These are phyloP conservation scores for Brachionus rubens DNA, from an alignment of 1,140 invertebrate genomes.

Conservation along the genomic window DNA sequence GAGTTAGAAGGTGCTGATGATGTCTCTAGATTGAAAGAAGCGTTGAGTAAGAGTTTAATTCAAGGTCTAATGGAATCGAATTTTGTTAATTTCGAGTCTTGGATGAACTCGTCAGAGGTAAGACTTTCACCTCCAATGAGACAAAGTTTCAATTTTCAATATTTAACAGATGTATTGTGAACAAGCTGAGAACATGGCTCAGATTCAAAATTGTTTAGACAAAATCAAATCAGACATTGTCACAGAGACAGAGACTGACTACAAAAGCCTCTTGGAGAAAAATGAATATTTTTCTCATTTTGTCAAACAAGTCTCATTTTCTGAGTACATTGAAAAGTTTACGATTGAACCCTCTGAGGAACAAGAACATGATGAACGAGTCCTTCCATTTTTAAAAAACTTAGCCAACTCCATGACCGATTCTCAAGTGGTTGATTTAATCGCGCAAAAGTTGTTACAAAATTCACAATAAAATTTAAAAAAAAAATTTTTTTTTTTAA, in stretches of 20 bases:
- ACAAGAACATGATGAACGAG: neutral
- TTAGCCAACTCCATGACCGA: neutral
- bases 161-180: neutral
- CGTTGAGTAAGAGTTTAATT: constrained; percentile 6
- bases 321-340: neutral
- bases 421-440: constrained; percentile 21
- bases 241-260: neutral
- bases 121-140: neutral
- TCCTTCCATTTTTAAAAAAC: neutral
- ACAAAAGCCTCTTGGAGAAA: neutral
- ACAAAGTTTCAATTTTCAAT: neutral
- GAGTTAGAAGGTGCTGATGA: constrained; percentile 47
- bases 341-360: neutral
- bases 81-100: neutral
- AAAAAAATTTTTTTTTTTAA: too few relatives aligned
- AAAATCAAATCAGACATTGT: neutral
- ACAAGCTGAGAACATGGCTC: constrained; percentile 2
- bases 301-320: neutral
- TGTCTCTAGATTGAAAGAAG: neutral
- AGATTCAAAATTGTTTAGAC: constrained; percentile 3
- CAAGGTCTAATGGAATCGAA: constrained; percentile 38
- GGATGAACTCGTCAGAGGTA: constrained; percentile 34
- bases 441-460: neutral
- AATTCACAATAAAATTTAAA: constrained; percentile 8
- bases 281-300: neutral